Evolutionary conservation across 2,888 invertebrate species (phyloP).

Genomic region (Teleogryllus oceanicus): DNA sequence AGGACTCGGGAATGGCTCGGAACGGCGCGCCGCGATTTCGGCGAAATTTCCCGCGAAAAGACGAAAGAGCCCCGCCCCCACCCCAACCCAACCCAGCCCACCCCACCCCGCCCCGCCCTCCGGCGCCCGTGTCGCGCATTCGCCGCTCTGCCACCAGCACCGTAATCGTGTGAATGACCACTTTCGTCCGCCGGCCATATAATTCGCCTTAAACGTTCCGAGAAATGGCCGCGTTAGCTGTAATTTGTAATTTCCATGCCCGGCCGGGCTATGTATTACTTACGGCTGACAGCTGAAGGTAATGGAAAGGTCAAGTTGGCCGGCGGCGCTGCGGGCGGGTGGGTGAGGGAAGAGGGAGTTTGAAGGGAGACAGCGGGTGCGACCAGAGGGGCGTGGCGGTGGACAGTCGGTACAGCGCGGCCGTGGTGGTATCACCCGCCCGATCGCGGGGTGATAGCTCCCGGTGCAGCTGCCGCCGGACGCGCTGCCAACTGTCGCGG

Average conservation of each 20-base stretch:
- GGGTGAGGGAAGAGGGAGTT: too few relatives aligned
- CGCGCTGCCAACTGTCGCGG: background rate
- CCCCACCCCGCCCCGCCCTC: background rate
- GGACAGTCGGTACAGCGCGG: background rate
- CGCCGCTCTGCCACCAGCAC: background rate
- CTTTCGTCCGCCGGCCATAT: conserved; percentile 10
- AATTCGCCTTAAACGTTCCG: conserved; percentile 9
- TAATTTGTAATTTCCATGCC: conserved; percentile 9
- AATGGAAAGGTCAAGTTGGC: conserved; percentile 18
- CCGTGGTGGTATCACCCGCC: background rate
- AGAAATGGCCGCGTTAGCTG: conserved; percentile 18
- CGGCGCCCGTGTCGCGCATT: background rate
- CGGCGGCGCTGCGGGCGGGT: background rate
- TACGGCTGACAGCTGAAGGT: conserved; percentile 10
- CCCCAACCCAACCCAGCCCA: too few relatives aligned
- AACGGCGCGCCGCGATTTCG: too few relatives aligned
- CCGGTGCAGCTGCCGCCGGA: background rate
- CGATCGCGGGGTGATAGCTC: background rate
- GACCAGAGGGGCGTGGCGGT: background rate
- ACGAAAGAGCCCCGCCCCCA: too few relatives aligned
- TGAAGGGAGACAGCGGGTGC: too few relatives aligned
- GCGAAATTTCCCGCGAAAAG: too few relatives aligned
- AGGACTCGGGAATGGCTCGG: too few relatives aligned
- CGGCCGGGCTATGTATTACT: background rate
- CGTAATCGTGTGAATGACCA: conserved; percentile 10